Base-by-base conservation (phyloP, 2,888 invertebrate genomes). In the Hirtodrosophila confusa region DNA sequence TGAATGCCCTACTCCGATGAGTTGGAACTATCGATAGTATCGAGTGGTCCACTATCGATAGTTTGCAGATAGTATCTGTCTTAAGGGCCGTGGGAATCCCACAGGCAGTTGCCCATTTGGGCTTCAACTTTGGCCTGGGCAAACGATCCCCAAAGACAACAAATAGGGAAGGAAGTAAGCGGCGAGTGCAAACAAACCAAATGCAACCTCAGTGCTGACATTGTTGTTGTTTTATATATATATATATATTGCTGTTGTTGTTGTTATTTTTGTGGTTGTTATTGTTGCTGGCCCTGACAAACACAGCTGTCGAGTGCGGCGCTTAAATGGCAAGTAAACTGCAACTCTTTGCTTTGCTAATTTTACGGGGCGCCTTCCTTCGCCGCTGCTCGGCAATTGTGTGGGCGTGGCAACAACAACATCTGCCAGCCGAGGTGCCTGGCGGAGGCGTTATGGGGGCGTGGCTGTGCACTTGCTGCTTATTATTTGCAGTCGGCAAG, bases 241-340 rank as follows among this genome's bases (percentile, higher is more conserved):
- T 17, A 2, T 17, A 17, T 17, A 17, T 17, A 17, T 17, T 39
- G 44, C 24, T 47, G 58, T 41, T 44, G 39, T 3, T 31, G 33
- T 27, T 61, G 43, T 27, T 56, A 53, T 33, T 39, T 53, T 24
- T 41, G 36, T 31, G 58, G 53, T 47, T 71, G 33, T 41, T 76
- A 67, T 55, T 68, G 68, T 43, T 61, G 78, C 64, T 9, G 31
- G 9, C 85, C 71, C 65, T 67, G 86, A 79, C 86, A 82, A 82
- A 87, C 88, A 79, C 83, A 82, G 88, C 83, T 87, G 86, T 82
- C 86, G 80, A 83, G 83, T 87, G 82, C 49, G 61, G 69, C 76
- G 83, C 86, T 79, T 88, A 88, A 88, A 86, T 86, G 88, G 88
- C 84, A 80, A 88, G 88, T 86, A 82, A 82, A 82, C 88, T 82